A percentile compares a stretch with the other conserved stretches of the same genome.
phyloP scores from a whole-genome alignment of 2,113 vertebrate genomes.

The Dendropsophus ebraccatus region DNA sequence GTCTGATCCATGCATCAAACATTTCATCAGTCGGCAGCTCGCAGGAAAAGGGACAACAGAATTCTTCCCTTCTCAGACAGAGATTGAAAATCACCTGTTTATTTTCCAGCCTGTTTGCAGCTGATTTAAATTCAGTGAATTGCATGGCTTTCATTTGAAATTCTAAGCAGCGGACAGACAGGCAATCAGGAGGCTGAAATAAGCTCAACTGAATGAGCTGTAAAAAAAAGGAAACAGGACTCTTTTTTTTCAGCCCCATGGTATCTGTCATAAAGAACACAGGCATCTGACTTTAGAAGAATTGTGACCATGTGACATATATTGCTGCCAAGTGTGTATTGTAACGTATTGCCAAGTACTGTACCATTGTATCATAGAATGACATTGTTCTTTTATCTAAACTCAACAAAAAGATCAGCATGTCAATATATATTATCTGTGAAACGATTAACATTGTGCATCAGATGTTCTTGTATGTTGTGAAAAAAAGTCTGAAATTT shows the following conservation, averaged over 20 bases:
- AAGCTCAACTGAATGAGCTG: slow-evolving; percentile 37
- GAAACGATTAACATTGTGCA: neutral
- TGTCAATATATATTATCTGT: neutral
- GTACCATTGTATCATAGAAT: too few relatives aligned
- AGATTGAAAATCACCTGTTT: slow-evolving; percentile 70
- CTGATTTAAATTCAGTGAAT: slow-evolving; percentile 71
- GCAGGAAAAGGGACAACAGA: slow-evolving; percentile 12
- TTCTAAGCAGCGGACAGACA: slow-evolving; percentile 67
- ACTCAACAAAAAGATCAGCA: neutral
- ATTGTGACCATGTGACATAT: neutral
- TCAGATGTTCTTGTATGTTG: too few relatives aligned
- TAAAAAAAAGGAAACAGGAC: slow-evolving; percentile 39
- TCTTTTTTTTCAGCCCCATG: slow-evolving; percentile 4
- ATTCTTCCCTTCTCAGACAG: slow-evolving; percentile 1
- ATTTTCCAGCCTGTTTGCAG: slow-evolving; percentile 73
- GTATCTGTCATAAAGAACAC: slow-evolving; percentile 11
- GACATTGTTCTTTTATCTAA: neutral
- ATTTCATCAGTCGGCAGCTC: neutral
- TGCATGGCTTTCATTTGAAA: slow-evolving; percentile 73
- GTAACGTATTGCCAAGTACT: neutral
- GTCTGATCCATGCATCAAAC: neutral
- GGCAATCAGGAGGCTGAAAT: slow-evolving; percentile 50
- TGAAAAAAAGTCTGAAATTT: too few relatives aligned
- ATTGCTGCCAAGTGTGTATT: neutral
- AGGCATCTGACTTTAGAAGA: neutral